Evolutionary conservation across 2,797 vertebrate species (phyloP).

Genomic region (Takifugu rubripes): DNA sequence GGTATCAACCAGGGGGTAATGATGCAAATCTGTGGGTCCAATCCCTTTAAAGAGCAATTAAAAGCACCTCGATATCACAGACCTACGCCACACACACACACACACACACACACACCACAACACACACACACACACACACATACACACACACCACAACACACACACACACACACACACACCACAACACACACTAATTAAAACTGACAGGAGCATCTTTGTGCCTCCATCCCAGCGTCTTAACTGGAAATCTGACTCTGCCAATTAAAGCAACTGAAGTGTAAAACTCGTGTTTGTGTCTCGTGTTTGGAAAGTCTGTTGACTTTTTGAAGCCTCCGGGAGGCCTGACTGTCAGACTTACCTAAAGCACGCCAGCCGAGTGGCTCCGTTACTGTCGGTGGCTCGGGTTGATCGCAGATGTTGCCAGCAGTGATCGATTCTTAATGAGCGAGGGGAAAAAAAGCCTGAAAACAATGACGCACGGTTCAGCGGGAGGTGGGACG

Average conservation of each 20-base stretch:
- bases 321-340: neutral
- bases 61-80: conserved; percentile 10
- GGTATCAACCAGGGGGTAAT: neutral
- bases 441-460: neutral
- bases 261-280: conserved; percentile 13
- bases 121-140: too few relatives aligned
- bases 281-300: neutral
- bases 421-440: conserved; percentile 2
- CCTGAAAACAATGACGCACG: neutral
- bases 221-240: too few relatives aligned
- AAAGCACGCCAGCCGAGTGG: neutral
- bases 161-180: too few relatives aligned
- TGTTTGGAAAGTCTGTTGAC: too few relatives aligned
- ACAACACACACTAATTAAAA: neutral
- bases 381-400: conserved; percentile 8
- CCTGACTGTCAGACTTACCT: neutral
- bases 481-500: too few relatives aligned
- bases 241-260: conserved; percentile 4
- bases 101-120: too few relatives aligned
- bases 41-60: conserved; percentile 31
- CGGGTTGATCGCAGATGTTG: neutral
- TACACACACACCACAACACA: too few relatives aligned
- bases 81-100: neutral
- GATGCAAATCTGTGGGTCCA: conserved; percentile 1
- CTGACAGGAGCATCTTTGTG: neutral